Percentiles rank a stretch among this genome's conserved stretches.
These are phyloP conservation scores for Corydoras sp. DNA, from an alignment of 2,113 vertebrate species.

Conservation along the genomic window DNA sequence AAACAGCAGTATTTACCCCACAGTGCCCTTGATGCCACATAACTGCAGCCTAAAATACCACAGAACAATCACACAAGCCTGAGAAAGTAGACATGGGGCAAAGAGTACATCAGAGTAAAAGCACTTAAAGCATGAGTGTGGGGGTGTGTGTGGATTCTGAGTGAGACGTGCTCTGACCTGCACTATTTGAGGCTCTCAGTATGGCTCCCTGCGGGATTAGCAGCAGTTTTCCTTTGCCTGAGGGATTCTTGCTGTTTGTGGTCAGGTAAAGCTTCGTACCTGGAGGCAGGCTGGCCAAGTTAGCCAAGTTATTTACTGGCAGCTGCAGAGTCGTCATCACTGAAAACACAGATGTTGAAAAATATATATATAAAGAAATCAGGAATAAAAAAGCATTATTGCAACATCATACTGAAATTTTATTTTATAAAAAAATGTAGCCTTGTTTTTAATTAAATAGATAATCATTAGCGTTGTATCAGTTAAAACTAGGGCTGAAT, in stretches of 20 bases:
- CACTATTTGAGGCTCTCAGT: conserved; percentile 78
- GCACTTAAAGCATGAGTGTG: conserved; percentile 1
- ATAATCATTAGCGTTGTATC: too few species aligned
- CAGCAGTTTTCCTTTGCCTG: conserved; percentile 94
- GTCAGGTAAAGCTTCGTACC: conserved; percentile 98
- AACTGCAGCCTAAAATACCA: too few species aligned
- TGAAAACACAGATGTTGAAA: conserved; percentile 43
- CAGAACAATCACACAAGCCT: too few species aligned
- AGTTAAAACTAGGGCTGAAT: too few species aligned
- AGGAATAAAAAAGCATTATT: too few species aligned
- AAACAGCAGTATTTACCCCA: too few species aligned
- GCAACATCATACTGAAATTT: too few species aligned
- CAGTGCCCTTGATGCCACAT: too few species aligned
- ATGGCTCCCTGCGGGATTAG: conserved; percentile 97
- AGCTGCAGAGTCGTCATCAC: conserved; percentile 97
- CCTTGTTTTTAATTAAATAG: too few species aligned
- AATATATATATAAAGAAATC: neutral
- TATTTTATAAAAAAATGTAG: too few species aligned
- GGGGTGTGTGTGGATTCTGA: neutral
- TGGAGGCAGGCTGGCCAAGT: conserved; percentile 91
- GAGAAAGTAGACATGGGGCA: conserved; percentile 23
- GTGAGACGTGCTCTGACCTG: conserved; percentile 51
- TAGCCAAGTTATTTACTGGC: conserved; percentile 93
- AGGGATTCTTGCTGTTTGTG: conserved; percentile 96
- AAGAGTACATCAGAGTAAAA: neutral